Conservation (phyloP, 2,888 invertebrate genomes). For the Zaprionus lineosus region DNA sequence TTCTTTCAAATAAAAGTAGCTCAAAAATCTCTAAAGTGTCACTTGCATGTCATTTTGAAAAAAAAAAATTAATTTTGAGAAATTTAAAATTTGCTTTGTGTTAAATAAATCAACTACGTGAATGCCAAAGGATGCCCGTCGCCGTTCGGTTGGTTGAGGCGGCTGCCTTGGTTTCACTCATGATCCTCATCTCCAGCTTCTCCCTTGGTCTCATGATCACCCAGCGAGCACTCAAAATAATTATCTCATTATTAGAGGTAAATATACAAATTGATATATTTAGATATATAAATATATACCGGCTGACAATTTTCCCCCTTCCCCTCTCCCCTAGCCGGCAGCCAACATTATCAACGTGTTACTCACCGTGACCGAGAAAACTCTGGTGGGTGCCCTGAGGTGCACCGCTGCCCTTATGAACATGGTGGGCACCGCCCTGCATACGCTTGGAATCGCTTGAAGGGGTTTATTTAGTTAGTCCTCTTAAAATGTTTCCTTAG, state of each 20-base stretch:
- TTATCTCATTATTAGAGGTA: conserved; percentile 49
- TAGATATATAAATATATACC: not conserved
- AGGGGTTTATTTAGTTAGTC: no score
- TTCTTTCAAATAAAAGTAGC: no score
- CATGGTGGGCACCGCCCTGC: conserved; percentile 44
- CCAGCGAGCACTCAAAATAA: conserved; percentile 37
- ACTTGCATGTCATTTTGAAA: no score
- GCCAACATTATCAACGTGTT: conserved; percentile 43
- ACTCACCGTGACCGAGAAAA: conserved; percentile 41
- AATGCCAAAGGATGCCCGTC: conserved; percentile 58
- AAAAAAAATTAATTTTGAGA: no score
- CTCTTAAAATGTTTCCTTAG: no score
- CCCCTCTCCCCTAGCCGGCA: conserved; percentile 46
- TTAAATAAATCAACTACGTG: no score
- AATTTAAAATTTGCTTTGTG: no score
- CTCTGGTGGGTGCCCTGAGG: conserved; percentile 45
- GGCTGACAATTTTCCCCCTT: no score
- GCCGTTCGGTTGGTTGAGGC: conserved; percentile 57
- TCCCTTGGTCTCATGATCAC: conserved; percentile 51
- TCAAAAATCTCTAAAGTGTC: no score
- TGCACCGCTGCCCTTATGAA: conserved; percentile 40
- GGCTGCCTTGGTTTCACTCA: conserved; percentile 51
- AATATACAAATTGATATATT: not conserved
- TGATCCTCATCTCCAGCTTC: conserved; percentile 50
- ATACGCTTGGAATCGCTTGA: conserved; percentile 41